phyloP scores from a whole-genome alignment of 2,888 invertebrate genomes.

The Deilephila porcellus region DNA sequence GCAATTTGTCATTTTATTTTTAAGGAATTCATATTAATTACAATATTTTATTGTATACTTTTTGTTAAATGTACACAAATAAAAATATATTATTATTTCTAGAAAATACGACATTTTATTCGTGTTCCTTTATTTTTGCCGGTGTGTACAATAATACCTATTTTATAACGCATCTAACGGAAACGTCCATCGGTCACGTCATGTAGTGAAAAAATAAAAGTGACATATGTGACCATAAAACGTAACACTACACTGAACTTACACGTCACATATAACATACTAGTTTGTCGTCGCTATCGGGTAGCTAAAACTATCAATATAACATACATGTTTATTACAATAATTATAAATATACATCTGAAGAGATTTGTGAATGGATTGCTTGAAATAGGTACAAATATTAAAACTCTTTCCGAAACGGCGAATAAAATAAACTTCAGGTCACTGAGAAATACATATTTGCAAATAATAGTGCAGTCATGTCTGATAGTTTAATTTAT shows the following conservation, averaged over 20 bases:
- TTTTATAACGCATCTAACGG: not conserved
- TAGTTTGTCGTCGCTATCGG: not conserved
- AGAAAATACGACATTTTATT: too few species aligned
- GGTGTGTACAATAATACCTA: not conserved
- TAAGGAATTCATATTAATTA: too few species aligned
- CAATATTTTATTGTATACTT: too few species aligned
- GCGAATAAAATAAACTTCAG: not conserved
- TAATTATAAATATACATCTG: not conserved
- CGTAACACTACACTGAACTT: not conserved
- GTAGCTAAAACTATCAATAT: not conserved
- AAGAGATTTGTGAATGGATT: not conserved
- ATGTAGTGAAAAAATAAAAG: not conserved
- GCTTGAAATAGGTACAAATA: not conserved
- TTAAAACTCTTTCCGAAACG: not conserved
- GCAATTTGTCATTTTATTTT: too few species aligned
- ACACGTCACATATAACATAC: not conserved
- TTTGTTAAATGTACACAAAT: too few species aligned
- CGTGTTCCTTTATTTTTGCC: too few species aligned
- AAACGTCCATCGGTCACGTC: not conserved
- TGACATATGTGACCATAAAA: not conserved
- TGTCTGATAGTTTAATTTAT: not conserved
- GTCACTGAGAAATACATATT: not conserved
- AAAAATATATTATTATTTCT: too few species aligned
- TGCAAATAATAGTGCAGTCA: not conserved
- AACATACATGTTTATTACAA: not conserved